Conservation (phyloP, 2,888 invertebrate species). For the Epiblema foenella region DNA sequence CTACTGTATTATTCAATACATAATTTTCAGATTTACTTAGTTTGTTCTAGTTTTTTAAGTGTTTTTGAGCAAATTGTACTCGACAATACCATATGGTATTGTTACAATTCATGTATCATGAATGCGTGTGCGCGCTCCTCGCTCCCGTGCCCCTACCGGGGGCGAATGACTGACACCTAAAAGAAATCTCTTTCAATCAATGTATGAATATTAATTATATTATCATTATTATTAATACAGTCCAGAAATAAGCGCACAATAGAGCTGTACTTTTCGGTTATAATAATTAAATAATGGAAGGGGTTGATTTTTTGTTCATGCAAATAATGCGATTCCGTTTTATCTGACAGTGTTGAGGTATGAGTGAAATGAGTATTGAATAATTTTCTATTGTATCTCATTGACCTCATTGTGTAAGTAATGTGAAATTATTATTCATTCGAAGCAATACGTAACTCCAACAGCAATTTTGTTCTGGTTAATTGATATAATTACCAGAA, state of each 20-base stretch:
- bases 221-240: conserved; percentile 63
- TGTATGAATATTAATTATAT: conserved; percentile 80
- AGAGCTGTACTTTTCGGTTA: conserved; percentile 59
- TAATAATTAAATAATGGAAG: conserved; percentile 50
- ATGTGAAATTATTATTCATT: not conserved
- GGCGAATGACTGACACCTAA: conserved; percentile 75
- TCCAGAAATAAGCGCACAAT: conserved; percentile 56
- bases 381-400: conserved; percentile 19
- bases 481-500: no score
- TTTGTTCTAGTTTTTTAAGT: not conserved
- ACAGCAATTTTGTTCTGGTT: not conserved
- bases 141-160: conserved; percentile 49
- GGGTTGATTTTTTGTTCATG: conserved; percentile 35
- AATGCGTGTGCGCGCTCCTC: conserved; percentile 45
- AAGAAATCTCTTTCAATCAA: conserved; percentile 63
- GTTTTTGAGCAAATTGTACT: not conserved
- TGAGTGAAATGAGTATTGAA: conserved; percentile 34
- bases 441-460: not conserved
- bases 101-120: conserved; percentile 52
- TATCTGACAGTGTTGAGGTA: conserved; percentile 28
- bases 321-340: conserved; percentile 34
- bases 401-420: conserved; percentile 1
- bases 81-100: conserved; percentile 33
- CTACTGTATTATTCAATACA: no score
- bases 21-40: not conserved